Evolutionary conservation across 2,888 invertebrate species (phyloP), one percentile per base, ranked within the genome.

Genomic region (Caenorhabditis doughertyi): DNA sequence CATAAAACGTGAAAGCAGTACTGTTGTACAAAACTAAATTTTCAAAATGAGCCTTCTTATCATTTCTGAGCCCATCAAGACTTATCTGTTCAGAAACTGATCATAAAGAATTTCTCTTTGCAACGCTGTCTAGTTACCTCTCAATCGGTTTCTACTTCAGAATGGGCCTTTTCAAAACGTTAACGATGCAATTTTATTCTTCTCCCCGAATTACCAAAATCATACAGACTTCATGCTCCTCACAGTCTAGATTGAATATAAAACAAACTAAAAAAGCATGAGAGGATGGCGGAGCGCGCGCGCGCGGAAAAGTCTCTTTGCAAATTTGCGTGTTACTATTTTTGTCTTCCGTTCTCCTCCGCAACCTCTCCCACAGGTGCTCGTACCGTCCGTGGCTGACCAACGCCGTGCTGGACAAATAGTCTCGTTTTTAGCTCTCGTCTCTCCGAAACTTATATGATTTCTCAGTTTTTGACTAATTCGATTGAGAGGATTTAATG

Each of bases 321-420:
- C 77, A 68, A 77, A 68, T 68, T 68, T 44, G 77, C 77, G 68
- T 77, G 77, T 77, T 77, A 77, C 77, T 77, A 77, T 77, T 77
- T 77, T 53, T 32, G 68, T 60, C 77, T 11, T 67, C 35, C 68
- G 42, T 42, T 53, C 39, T 25, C 39, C 55, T 51, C 62, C 70
- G 70, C 58, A 56, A 44, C 70, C 35, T 16, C 39, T 29, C 51
- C 27, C 35, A 1, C 16, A 29, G 7, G 13, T 51, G 67, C 68
- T 68, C 74, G 74, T 64, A 74, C 67, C 29, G 77, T 68, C 77
- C 77, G 77, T 77, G 77, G 77, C 32, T 68, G 77, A 77, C 77
- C 68, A 53, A 62, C 58, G 64, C 27, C 55, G 56, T 56, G 68
- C 77, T 77, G 68, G 53, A 62, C 77, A 77, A 68, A 77, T 23